Conservation (phyloP, 2,113 vertebrate species). For the Peromyscus leucopus region DNA sequence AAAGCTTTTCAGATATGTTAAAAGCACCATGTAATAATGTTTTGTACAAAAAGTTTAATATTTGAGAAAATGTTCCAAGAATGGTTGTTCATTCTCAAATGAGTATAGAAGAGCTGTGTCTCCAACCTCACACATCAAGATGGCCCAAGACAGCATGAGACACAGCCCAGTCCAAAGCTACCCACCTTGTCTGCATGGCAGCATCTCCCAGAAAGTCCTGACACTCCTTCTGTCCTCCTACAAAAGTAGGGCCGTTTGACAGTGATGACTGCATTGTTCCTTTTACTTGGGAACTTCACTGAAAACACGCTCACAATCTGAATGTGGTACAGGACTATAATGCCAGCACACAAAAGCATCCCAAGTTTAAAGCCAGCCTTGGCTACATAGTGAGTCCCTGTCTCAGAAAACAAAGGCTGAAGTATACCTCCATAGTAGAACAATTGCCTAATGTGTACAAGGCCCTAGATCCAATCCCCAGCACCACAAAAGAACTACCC, state of each 20-base stretch:
- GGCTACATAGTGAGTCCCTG: neutral
- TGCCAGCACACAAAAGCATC: neutral
- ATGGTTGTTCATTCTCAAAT: conserved; percentile 78
- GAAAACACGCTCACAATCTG: neutral
- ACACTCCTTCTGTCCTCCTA: neutral
- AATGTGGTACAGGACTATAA: neutral
- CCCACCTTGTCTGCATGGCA: neutral
- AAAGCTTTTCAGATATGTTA: conserved; percentile 92
- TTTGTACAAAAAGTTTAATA: conserved; percentile 78
- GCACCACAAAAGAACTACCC: neutral
- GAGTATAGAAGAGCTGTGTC: conserved; percentile 49
- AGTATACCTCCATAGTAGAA: neutral
- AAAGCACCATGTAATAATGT: conserved; percentile 85
- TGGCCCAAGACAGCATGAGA: neutral
- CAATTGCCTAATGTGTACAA: neutral
- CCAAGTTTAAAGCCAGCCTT: neutral
- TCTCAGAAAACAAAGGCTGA: neutral
- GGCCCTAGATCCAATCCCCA: neutral
- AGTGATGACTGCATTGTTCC: neutral
- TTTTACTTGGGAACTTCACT: neutral
- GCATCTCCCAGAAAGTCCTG: neutral
- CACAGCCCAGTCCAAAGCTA: neutral
- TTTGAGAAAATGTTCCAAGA: conserved; percentile 83
- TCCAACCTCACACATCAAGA: neutral
- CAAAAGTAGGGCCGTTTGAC: neutral